These are phyloP conservation scores for Serinus canaria DNA, from an alignment of 2,113 vertebrate genomes.

Conservation along the genomic window DNA sequence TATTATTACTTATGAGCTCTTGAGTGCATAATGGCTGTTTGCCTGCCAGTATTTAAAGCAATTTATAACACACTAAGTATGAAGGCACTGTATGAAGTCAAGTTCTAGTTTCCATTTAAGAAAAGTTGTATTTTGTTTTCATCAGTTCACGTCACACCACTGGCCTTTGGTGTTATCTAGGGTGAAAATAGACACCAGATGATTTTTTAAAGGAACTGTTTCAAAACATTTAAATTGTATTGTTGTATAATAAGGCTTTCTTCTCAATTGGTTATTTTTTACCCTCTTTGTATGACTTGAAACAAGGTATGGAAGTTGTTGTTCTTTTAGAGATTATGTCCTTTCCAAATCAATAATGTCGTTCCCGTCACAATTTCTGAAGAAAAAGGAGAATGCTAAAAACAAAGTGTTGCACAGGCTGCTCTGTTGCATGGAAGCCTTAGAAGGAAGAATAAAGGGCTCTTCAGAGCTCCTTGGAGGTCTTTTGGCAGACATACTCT, in stretches of 20 bases:
- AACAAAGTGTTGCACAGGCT: neutral
- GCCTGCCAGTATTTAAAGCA: conserved; percentile 28
- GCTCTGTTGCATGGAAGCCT: neutral
- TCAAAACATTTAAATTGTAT: neutral
- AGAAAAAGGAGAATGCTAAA: neutral
- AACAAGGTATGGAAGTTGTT: neutral
- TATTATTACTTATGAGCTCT: conserved; percentile 45
- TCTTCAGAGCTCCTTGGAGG: conserved; percentile 28
- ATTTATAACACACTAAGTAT: conserved; percentile 1
- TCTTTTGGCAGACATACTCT: neutral
- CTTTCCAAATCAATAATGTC: neutral
- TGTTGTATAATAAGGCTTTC: neutral
- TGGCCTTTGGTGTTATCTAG: neutral
- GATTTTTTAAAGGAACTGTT: neutral
- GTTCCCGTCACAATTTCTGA: neutral
- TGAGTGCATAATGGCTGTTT: conserved; percentile 53
- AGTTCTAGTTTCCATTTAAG: neutral
- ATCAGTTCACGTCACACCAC: neutral
- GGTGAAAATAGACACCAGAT: neutral
- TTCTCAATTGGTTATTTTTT: neutral
- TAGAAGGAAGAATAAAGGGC: conserved; percentile 10
- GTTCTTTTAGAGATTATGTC: neutral
- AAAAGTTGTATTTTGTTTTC: neutral
- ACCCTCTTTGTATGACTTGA: neutral
- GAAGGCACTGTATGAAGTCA: neutral